Conservation (phyloP, 2,797 vertebrate species). For the Melanotaenia trifasciata region DNA sequence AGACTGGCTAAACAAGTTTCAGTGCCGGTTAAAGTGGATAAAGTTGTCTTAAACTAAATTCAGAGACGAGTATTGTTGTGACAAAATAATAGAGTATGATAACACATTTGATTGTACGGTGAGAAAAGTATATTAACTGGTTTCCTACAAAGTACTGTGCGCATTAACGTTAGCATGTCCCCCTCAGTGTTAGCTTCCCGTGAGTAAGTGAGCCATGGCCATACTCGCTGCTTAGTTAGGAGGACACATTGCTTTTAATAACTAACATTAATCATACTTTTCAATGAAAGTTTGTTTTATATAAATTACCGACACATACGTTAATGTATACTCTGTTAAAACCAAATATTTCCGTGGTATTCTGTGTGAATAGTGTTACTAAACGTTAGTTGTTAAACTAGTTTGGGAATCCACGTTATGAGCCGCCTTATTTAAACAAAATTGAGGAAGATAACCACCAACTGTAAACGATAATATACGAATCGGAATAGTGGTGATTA, state of each 20-base stretch:
- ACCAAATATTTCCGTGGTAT: not conserved
- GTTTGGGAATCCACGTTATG: constrained; percentile 36
- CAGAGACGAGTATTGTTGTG: rapidly evolving
- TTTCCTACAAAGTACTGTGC: constrained; percentile 32
- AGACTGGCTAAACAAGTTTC: constrained; percentile 67
- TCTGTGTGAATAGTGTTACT: not conserved
- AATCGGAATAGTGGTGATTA: not conserved
- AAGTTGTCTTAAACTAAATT: constrained; percentile 69
- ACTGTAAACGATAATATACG: not conserved
- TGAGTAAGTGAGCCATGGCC: constrained; percentile 50
- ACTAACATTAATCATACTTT: not conserved
- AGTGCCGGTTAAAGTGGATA: constrained; percentile 59
- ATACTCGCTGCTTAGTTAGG: constrained; percentile 10
- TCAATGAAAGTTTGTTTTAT: not conserved
- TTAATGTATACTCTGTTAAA: not conserved
- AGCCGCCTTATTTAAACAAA: not conserved
- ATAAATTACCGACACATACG: rapidly evolving
- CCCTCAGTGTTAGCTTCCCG: constrained; percentile 51
- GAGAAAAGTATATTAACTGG: constrained; percentile 5
- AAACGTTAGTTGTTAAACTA: constrained; percentile 41
- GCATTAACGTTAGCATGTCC: constrained; percentile 61
- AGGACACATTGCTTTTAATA: constrained; percentile 15
- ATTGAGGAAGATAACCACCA: not conserved
- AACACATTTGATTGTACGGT: not conserved
- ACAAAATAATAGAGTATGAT: rapidly evolving